Evolutionary conservation across 2,888 invertebrate species (phyloP).

Genomic region (Hyposoter dolosus): DNA sequence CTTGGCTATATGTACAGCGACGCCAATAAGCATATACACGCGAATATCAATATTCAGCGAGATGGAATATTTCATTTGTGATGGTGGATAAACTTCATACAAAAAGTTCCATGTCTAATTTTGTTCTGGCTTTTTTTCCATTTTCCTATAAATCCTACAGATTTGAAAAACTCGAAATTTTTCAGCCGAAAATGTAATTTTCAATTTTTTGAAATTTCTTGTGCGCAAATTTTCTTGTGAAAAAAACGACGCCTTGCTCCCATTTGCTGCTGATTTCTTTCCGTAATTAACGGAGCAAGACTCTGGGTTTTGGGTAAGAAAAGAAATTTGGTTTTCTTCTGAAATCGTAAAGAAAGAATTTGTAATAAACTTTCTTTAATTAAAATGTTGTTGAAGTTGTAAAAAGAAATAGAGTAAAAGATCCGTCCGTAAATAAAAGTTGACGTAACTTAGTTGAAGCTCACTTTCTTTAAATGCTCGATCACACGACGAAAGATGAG

Average conservation of each 20-base stretch:
- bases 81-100: neutral
- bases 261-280: too few relatives aligned
- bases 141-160: neutral
- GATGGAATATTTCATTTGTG: neutral
- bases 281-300: too few relatives aligned
- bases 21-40: slow-evolving; percentile 7
- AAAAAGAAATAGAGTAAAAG: neutral
- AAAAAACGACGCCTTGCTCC: too few relatives aligned
- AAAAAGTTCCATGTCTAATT: neutral
- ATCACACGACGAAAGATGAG: slow-evolving; percentile 3
- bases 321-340: too few relatives aligned
- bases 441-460: neutral
- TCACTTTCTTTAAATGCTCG: neutral
- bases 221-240: too few relatives aligned
- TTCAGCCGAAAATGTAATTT: neutral
- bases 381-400: neutral
- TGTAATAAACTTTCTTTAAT: neutral
- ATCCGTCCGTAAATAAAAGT: neutral
- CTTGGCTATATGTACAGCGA: slow-evolving; percentile 5
- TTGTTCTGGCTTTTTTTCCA: neutral
- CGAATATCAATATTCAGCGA: slow-evolving; percentile 9
- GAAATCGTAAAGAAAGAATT: neutral
- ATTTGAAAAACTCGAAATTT: neutral
- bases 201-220: neutral
- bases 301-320: too few relatives aligned